Evolutionary conservation across 1,140 invertebrate genomes (phyloP), one percentile per base, ranked within the genome.

Genomic region (Coboldia fuscipes): DNA sequence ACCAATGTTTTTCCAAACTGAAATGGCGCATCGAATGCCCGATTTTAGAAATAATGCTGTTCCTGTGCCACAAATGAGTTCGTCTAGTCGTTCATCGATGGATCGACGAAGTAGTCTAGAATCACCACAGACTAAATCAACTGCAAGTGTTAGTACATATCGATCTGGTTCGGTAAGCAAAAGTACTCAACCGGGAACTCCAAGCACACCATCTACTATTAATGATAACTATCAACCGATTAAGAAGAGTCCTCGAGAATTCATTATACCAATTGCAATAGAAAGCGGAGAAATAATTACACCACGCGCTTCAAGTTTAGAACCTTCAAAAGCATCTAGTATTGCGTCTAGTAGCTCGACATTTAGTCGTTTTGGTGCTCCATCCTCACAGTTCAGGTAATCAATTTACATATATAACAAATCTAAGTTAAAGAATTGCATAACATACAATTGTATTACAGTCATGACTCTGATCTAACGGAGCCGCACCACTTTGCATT

Each of bases 221-320:
- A 57, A 51, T 8, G 55, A 66, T 16, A 71, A 58, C 21, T 60
- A 60, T 7, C 70, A 85, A 48, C 75, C 78, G 1, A 84, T 84
- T 41, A 72, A 77, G 44, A 88, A 88, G 57, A 82, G 77, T 34
- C 79, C 81, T 8, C 60, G 83, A 13, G 84, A 89, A 56, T 85
- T 83, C 43, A 85, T 89, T 45, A 88, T 89, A 56, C 84, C 84
- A 1, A 88, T 89, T 44, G 77, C 80, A 12, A 71, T 88, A 27
- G 84, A 88, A 58, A 81, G 80, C 37, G 80, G 80, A 37, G 80
- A 80, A 33, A 82, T 75, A 47, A 72, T 83, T 16, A 85, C 78
- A 14, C 81, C 79, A 12, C 60, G 75, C 16, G 72, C 74, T 30
- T 69, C 72, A 37, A 79, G 73, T 45, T 59, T 77, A 16, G 76